Conservation (phyloP, 2,113 vertebrate species). For the Mirounga angustirostris region DNA sequence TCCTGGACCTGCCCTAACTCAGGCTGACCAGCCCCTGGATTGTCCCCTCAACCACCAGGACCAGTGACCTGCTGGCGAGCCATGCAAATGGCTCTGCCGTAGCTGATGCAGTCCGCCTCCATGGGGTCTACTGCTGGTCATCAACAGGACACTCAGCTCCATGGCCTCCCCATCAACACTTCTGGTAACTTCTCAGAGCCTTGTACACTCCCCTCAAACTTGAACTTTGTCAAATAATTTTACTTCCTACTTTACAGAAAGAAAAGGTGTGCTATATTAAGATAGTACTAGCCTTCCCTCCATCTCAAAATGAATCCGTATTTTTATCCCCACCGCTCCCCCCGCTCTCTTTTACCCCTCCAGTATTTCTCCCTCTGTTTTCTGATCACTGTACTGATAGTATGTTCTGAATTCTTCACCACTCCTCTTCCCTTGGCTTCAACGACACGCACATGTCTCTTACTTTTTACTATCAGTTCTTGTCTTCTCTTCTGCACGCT, state of each 20-base stretch:
- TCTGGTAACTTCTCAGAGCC: neutral
- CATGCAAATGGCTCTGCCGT: rapidly evolving
- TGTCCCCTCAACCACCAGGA: rapidly evolving
- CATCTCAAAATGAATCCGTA: neutral
- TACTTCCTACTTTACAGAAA: neutral
- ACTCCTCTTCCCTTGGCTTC: neutral
- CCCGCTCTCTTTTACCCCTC: neutral
- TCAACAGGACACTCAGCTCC: neutral
- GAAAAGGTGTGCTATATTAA: rapidly evolving
- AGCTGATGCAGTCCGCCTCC: rapidly evolving
- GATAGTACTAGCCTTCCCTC: neutral
- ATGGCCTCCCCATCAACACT: rapidly evolving
- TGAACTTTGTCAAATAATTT: too few species aligned
- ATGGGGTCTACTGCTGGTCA: rapidly evolving
- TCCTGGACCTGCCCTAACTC: rapidly evolving
- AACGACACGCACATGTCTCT: rapidly evolving
- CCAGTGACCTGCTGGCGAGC: neutral
- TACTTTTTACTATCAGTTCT: rapidly evolving
- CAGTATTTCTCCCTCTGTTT: neutral
- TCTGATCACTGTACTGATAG: too few species aligned
- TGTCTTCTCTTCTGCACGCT: neutral
- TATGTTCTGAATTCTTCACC: neutral
- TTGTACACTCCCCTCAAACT: rapidly evolving
- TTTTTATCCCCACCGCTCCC: neutral
- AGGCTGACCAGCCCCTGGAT: rapidly evolving